Evolutionary conservation across 2,113 vertebrate species (phyloP).

Genomic region (Aspidoscelis tigris): DNA sequence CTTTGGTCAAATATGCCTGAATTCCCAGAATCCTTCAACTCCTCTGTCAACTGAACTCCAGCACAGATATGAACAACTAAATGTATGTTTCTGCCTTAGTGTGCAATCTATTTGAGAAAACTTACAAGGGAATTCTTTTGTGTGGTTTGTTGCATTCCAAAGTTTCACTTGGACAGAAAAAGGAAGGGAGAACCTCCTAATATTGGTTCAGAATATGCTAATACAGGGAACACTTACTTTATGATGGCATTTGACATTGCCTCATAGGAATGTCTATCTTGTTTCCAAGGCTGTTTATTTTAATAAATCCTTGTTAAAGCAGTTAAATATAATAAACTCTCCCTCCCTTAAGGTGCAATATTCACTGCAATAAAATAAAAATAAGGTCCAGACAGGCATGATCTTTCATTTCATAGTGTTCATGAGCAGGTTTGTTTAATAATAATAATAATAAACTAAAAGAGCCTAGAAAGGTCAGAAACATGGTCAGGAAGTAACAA

Average conservation of each 20-base stretch:
- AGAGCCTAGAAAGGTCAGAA: constrained; percentile 57
- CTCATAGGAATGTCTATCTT: constrained; percentile 48
- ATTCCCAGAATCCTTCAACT: too few relatives aligned
- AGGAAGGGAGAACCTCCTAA: constrained; percentile 25
- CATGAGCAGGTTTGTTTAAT: constrained; percentile 61
- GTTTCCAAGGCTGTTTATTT: constrained; percentile 60
- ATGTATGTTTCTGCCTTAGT: not conserved
- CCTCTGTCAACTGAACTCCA: too few relatives aligned
- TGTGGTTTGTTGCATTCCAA: not conserved
- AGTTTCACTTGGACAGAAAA: constrained; percentile 19
- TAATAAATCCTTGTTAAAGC: constrained; percentile 62
- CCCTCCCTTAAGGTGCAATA: constrained; percentile 58
- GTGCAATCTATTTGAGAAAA: not conserved
- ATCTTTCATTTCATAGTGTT: constrained; percentile 47
- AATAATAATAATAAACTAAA: constrained; percentile 31
- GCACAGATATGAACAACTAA: not conserved
- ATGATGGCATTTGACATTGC: constrained; percentile 15
- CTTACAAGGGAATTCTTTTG: not conserved
- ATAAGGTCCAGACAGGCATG: constrained; percentile 46
- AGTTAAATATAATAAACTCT: constrained; percentile 56
- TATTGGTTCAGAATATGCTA: constrained; percentile 5
- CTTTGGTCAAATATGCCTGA: too few relatives aligned
- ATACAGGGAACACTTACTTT: constrained; percentile 36
- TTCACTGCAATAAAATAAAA: constrained; percentile 65
- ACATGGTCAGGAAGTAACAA: constrained; percentile 60